Evolutionary conservation across 2,797 vertebrate genomes (phyloP).

Genomic region (Odontamblyopus rebecca): DNA sequence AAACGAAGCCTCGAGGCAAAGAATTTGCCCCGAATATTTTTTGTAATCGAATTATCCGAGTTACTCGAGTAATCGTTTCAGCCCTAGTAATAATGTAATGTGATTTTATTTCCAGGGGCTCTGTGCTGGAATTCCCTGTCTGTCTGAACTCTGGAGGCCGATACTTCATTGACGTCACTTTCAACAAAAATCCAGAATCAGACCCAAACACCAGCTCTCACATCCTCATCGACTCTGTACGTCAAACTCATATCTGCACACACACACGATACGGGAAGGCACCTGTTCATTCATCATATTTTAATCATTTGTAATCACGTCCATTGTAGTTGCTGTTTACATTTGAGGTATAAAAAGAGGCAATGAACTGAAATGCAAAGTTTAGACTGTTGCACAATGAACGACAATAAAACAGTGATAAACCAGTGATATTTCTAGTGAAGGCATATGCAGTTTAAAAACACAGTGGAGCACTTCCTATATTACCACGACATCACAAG

Average conservation of each 20-base stretch:
- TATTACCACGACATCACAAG: too few relatives aligned
- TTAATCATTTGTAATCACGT: not conserved
- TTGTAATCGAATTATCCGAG: too few relatives aligned
- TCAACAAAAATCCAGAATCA: conserved; percentile 67
- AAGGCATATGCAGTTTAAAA: too few relatives aligned
- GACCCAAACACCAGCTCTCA: conserved; percentile 53
- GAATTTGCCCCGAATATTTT: too few relatives aligned
- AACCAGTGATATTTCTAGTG: too few relatives aligned
- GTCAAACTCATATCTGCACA: not conserved
- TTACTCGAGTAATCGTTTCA: too few relatives aligned
- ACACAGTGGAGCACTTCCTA: too few relatives aligned
- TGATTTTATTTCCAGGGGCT: conserved; percentile 29
- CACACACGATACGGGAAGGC: not conserved
- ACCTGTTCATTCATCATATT: not conserved
- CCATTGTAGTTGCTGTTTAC: too few relatives aligned
- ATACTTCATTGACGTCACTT: conserved; percentile 82
- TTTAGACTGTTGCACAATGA: not conserved
- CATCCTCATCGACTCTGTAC: conserved; percentile 89
- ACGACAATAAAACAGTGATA: too few relatives aligned
- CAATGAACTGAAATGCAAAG: too few relatives aligned
- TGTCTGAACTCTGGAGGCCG: conserved; percentile 77
- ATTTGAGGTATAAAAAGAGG: not conserved
- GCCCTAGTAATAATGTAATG: not conserved
- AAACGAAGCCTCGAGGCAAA: too few relatives aligned
- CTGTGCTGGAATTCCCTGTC: conserved; percentile 71